A percentile compares a stretch with the other conserved stretches of the same genome.
phyloP scores from a whole-genome alignment of 2,797 vertebrate species.

The Tenualosa thibaudeaui region DNA sequence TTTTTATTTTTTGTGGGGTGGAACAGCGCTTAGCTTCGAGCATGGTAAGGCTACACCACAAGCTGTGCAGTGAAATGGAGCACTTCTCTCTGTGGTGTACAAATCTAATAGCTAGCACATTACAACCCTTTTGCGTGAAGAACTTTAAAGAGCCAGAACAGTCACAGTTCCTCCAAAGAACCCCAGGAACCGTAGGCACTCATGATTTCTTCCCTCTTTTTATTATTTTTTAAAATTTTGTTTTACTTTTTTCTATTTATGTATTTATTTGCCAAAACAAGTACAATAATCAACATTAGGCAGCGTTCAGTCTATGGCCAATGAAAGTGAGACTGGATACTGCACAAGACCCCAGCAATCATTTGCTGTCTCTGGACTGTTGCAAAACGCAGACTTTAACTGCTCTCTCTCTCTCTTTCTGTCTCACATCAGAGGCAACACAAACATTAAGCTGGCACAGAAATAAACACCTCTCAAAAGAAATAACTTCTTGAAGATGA shows the following conservation, averaged over 20 bases:
- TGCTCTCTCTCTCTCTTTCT: background rate
- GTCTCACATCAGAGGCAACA: constrained; percentile 10
- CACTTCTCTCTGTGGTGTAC: constrained; percentile 35
- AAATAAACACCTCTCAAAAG: constrained; percentile 26
- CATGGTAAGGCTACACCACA: background rate
- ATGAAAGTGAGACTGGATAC: constrained; percentile 30
- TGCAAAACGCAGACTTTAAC: constrained; percentile 24
- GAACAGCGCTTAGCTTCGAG: background rate
- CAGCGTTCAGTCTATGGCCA: constrained; percentile 16
- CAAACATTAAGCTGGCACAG: constrained; percentile 23
- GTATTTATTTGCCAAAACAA: background rate
- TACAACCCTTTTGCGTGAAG: constrained; percentile 20
- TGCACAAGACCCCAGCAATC: background rate
- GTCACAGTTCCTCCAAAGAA: constrained; percentile 10
- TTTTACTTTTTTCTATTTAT: background rate
- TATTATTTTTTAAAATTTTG: background rate
- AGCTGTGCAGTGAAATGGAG: constrained; percentile 33
- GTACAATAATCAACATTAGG: constrained; percentile 30
- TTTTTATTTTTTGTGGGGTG: background rate
- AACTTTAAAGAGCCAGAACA: constrained; percentile 31
- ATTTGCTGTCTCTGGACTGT: constrained; percentile 23
- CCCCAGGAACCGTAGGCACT: background rate
- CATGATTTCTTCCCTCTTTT: background rate
- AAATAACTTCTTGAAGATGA: constrained; percentile 13
- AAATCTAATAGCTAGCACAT: constrained; percentile 35